phyloP scores from a whole-genome alignment of 2,113 vertebrate species.

The Anthoscopus minutus region DNA sequence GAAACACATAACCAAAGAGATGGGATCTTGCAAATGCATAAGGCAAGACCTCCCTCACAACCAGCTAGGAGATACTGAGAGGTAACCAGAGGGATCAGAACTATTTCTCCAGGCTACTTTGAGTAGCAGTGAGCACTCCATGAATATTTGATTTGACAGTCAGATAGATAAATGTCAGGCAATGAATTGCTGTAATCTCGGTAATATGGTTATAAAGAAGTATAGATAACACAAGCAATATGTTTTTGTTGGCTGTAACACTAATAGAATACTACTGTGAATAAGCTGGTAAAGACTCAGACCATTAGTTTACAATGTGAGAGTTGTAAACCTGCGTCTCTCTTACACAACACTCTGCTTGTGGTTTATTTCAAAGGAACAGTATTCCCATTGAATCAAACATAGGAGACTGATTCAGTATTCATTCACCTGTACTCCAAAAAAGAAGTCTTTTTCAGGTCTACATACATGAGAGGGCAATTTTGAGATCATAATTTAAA shows the following conservation, averaged over 20 bases:
- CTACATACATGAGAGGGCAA: background rate
- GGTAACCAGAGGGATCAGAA: background rate
- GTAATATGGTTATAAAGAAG: constrained; percentile 3
- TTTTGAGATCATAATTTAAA: background rate
- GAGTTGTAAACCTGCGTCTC: background rate
- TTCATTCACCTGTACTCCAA: background rate
- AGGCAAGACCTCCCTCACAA: background rate
- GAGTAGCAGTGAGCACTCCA: background rate
- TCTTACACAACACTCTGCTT: background rate
- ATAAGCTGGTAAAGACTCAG: constrained; percentile 2
- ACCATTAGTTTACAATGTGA: background rate
- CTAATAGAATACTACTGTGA: background rate
- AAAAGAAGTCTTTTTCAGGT: background rate
- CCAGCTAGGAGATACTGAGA: background rate
- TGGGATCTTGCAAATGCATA: background rate
- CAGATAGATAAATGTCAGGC: background rate
- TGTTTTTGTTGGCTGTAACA: background rate
- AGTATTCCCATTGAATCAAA: background rate
- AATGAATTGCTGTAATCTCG: background rate
- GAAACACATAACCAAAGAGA: background rate
- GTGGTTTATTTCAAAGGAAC: background rate
- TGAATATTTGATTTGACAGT: background rate
- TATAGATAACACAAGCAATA: background rate
- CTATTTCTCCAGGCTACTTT: background rate
- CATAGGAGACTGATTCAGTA: background rate